Base-by-base conservation (phyloP, 2,888 invertebrate genomes). In the Agrotis exclamationis region DNA sequence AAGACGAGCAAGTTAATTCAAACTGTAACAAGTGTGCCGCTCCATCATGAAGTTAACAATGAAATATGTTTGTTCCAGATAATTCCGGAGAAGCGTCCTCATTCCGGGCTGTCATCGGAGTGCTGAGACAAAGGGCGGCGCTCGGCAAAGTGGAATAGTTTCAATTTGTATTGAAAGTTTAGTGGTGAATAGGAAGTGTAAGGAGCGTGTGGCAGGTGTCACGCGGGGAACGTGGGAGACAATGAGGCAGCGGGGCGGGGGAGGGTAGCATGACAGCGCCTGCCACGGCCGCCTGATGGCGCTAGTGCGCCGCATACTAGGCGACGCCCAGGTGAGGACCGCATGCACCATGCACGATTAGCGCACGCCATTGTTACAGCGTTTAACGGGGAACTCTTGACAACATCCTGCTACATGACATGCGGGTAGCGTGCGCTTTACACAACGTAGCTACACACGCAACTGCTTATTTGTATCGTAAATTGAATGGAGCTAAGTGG, bases 271-370 rank as follows among this genome's bases (percentile, higher is more conserved):
- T 95, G 96, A 94, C 93, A 92, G 93, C 95, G 91, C 92, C 91
- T 88, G 95, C 94, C 96, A 97, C 95, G 96, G 97, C 96, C 97
- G 97, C 97, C 97, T 97, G 96, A 97, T 98, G 98, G 98, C 98
- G 96, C 97, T 98, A 96, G 98, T 98, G 97, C 97, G 98, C 96
- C 97, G 98, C 92, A 98, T 98, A 94, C 97, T 98, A 92, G 97
- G 98, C 95, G 98, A 98, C 97, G 98, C 98, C 95, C 98, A 98
- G 97, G 98, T 98, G 93, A 96, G 92, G 13, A 63, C 70, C 58
- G 74, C 81, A 82, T 83, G 84, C 83, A 86, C 83, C 81, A 82
- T 83, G 84, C 83, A 86, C 83, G 84, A 87, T 88, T 86, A 87
- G 79, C 82, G 68, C 81, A 68, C 79, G 74, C 81, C 77, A 84